Conservation (phyloP, 2,113 vertebrate genomes). For the Butastur rufipennis region DNA sequence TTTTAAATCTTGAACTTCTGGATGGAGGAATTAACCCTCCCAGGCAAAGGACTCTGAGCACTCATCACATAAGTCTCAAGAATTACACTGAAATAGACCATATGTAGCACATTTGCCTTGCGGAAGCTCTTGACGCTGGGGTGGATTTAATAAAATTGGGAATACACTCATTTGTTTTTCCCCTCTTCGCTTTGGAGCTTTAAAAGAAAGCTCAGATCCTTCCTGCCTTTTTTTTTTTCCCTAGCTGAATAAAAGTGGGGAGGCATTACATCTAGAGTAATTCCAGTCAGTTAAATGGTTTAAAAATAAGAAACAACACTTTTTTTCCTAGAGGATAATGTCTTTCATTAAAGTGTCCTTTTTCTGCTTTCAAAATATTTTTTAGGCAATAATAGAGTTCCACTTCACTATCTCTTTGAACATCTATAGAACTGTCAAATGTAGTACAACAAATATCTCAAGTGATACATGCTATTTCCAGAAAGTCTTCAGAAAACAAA, state of each 20-base stretch:
- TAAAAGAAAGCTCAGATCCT: not conserved
- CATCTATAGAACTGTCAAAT: not conserved
- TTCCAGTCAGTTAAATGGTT: not conserved
- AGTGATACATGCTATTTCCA: not conserved
- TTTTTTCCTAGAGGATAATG: not conserved
- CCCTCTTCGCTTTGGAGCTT: not conserved
- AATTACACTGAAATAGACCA: not conserved
- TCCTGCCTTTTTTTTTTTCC: fast-evolving
- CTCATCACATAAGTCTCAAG: not conserved
- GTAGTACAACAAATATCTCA: not conserved
- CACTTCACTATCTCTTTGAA: not conserved
- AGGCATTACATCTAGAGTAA: not conserved
- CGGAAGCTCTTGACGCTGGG: not conserved
- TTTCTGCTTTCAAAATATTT: not conserved
- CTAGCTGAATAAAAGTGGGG: not conserved
- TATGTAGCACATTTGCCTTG: not conserved
- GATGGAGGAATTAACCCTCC: not conserved
- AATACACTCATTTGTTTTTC: not conserved
- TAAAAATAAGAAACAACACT: not conserved
- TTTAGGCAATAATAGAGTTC: not conserved
- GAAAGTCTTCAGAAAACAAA: not conserved
- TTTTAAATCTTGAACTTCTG: not conserved
- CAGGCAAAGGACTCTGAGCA: not conserved
- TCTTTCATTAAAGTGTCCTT: not conserved
- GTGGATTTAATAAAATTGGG: not conserved